A percentile compares a stretch with the other conserved stretches of the same genome.
These are phyloP conservation scores for Zygothrica quintamaculata DNA, from an alignment of 2,888 invertebrate species.

Conservation along the genomic window DNA sequence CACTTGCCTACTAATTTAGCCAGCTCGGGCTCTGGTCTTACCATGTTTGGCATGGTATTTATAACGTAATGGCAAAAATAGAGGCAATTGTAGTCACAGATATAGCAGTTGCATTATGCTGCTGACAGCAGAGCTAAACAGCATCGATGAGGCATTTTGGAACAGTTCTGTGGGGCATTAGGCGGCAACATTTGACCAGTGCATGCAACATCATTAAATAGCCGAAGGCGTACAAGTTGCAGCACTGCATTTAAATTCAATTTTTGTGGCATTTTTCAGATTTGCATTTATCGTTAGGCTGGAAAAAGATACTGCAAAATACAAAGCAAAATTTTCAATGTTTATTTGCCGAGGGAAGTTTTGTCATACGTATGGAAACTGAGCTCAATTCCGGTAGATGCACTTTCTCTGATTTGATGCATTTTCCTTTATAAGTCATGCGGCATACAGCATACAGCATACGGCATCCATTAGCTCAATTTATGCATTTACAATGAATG, in stretches of 20 bases:
- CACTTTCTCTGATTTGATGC: conserved; percentile 6
- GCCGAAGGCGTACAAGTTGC: conserved; percentile 14
- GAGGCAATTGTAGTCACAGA: conserved; percentile 13
- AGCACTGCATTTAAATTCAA: conserved; percentile 40
- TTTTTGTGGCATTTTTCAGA: conserved; percentile 40
- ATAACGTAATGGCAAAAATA: conserved; percentile 41
- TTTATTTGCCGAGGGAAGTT: conserved; percentile 4
- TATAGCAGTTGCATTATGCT: conserved; percentile 50
- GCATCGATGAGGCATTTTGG: conserved; percentile 4
- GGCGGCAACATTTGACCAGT: conserved; percentile 1
- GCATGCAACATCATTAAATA: conserved; percentile 43
- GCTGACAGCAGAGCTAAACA: conserved; percentile 36
- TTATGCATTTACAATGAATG: conserved; percentile 33
- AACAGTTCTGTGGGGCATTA: conserved; percentile 15
- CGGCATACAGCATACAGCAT: too few relatives aligned
- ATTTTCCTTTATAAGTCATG: conserved; percentile 18
- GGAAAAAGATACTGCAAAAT: conserved; percentile 30
- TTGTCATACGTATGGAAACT: conserved; percentile 6
- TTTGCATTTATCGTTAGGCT: conserved; percentile 43
- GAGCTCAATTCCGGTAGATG: conserved; percentile 4
- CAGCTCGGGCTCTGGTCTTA: conserved; percentile 10
- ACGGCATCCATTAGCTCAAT: conserved; percentile 56
- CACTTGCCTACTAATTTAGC: conserved; percentile 54
- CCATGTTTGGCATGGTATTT: conserved; percentile 42
- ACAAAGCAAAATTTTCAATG: conserved; percentile 15